These are phyloP conservation scores for Gadus chalcogrammus DNA, from an alignment of 2,113 vertebrate species.

Conservation along the genomic window DNA sequence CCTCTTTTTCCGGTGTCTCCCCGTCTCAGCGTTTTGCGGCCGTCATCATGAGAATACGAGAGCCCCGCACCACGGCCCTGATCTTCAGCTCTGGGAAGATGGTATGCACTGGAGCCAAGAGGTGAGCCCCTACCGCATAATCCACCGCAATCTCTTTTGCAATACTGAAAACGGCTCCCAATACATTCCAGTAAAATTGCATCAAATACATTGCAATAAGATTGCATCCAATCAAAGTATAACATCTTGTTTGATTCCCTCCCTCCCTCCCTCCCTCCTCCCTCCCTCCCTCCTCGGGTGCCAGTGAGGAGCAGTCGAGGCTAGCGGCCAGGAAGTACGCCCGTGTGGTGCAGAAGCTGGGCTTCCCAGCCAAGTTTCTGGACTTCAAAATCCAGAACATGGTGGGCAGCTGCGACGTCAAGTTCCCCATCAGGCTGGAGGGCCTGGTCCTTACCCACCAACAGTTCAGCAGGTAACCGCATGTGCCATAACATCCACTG, in stretches of 20 bases:
- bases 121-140: conserved; percentile 60
- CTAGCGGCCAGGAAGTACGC: conserved; percentile 96
- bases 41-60: conserved; percentile 99
- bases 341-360: conserved; percentile 95
- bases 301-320: conserved; percentile 93
- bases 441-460: conserved; percentile 96
- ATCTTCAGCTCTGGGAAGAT: conserved; percentile 99
- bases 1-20: not conserved
- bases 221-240: too few relatives aligned
- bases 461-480: conserved; percentile 90
- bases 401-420: conserved; percentile 98
- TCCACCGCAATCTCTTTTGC: too few relatives aligned
- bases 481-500: too few relatives aligned
- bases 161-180: too few relatives aligned
- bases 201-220: too few relatives aligned
- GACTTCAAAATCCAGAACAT: conserved; percentile 99
- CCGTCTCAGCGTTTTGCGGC: conserved; percentile 93
- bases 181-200: too few relatives aligned
- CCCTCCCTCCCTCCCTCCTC: not conserved
- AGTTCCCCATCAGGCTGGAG: conserved; percentile 95
- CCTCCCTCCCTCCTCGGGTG: not conserved
- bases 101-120: conserved; percentile 99
- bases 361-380: conserved; percentile 96
- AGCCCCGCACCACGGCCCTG: conserved; percentile 94
- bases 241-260: not conserved